Evolutionary conservation across 2,888 invertebrate species (phyloP).

Genomic region (Smittia sp.): DNA sequence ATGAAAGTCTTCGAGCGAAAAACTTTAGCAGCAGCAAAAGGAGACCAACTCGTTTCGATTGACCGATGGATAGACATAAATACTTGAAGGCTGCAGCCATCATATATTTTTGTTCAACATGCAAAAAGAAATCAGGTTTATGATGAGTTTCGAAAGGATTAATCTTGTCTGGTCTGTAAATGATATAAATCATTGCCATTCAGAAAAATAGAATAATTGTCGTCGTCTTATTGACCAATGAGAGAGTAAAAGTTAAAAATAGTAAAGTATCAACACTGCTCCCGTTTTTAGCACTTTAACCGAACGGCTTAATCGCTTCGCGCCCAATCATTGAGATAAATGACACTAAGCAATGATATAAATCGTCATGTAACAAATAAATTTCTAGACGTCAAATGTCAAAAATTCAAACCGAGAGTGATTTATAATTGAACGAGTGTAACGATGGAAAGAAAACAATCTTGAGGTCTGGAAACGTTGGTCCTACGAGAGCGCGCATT

Average conservation of each 20-base stretch:
- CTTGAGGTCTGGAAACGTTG: too few species aligned
- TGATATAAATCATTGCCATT: not conserved
- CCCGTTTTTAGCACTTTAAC: too few species aligned
- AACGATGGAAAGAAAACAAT: not conserved
- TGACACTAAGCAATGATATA: too few species aligned
- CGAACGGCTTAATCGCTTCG: slow-evolving; percentile 16
- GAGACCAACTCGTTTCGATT: not conserved
- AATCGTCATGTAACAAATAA: too few species aligned
- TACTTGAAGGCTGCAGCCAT: not conserved
- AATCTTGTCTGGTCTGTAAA: not conserved
- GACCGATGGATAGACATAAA: not conserved
- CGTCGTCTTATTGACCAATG: not conserved
- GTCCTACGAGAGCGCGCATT: not conserved
- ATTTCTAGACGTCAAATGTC: too few species aligned
- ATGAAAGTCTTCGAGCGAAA: slow-evolving; percentile 8
- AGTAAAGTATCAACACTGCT: too few species aligned
- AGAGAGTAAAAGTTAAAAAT: not conserved
- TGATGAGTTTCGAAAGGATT: not conserved
- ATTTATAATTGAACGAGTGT: not conserved
- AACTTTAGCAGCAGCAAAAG: not conserved
- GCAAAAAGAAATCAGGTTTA: not conserved
- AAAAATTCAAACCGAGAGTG: not conserved
- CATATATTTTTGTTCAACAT: not conserved
- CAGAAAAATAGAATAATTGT: not conserved
- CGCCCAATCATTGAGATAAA: slow-evolving; percentile 23